Percentiles rank a stretch among this genome's conserved stretches.
phyloP scores from a whole-genome alignment of 2,888 invertebrate species.

The Aphidius colemani region DNA sequence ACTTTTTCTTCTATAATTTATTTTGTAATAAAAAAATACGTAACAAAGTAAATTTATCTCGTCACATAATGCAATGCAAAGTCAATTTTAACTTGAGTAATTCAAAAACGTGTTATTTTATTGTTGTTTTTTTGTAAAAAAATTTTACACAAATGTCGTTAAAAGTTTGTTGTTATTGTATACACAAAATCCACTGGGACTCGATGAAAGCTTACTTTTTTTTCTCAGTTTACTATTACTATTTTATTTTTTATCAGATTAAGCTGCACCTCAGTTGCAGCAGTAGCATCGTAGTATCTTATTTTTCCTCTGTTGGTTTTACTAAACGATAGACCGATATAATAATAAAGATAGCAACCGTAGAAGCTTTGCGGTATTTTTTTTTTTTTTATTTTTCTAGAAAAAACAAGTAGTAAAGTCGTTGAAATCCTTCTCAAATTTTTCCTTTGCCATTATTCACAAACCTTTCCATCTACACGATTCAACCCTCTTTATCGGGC shows the following conservation, averaged over 20 bases:
- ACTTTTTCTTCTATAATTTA: not conserved
- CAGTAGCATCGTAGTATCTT: not conserved
- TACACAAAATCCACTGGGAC: not conserved
- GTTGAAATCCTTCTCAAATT: conserved; percentile 20
- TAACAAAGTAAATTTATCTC: not conserved
- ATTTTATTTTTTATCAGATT: not conserved
- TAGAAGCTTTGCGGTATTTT: conserved; percentile 23
- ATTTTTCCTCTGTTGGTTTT: conserved; percentile 16
- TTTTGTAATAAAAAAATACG: not conserved
- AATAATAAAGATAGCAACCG: conserved; percentile 39
- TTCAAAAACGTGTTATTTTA: not conserved
- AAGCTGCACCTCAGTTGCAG: not conserved
- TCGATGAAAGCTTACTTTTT: not conserved
- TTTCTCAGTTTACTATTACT: not conserved
- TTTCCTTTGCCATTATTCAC: not conserved
- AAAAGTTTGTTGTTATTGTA: conserved; percentile 5
- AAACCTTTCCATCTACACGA: not conserved
- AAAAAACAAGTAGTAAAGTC: conserved; percentile 24
- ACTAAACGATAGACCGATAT: conserved; percentile 32
- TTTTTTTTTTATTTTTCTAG: conserved; percentile 21
- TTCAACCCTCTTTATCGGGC: conserved; percentile 3
- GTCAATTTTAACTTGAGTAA: not conserved
- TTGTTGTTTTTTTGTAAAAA: not conserved
- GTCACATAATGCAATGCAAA: not conserved
- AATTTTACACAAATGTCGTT: conserved; percentile 9